Conservation (phyloP, 2,888 invertebrate species). For the Cecidostiba fungosa region DNA sequence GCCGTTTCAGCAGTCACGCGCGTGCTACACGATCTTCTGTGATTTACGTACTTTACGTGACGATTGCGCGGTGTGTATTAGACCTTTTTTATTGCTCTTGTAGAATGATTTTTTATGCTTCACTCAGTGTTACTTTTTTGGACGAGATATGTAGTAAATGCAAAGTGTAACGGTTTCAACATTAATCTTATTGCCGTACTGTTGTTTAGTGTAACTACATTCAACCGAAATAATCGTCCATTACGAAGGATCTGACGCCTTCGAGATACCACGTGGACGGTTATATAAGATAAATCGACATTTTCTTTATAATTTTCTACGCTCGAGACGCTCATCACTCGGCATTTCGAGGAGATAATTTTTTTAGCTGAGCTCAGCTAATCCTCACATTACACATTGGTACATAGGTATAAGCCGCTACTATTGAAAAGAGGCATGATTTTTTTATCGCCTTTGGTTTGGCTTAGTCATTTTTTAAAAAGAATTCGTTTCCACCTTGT, state of each 20-base stretch:
- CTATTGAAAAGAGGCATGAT: neutral
- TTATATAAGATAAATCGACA: neutral
- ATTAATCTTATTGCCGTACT: no score
- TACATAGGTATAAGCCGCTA: neutral
- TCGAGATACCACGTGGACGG: neutral
- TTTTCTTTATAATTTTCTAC: neutral
- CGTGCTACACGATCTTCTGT: neutral
- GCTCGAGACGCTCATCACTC: neutral
- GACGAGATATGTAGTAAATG: no score
- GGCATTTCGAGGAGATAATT: neutral
- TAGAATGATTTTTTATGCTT: neutral
- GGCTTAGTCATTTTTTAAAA: neutral
- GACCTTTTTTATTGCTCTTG: neutral
- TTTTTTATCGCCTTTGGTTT: neutral
- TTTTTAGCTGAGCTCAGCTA: neutral
- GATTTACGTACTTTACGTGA: slow-evolving; percentile 7
- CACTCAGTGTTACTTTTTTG: no score
- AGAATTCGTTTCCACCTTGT: neutral
- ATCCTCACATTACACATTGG: neutral
- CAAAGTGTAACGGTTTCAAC: no score
- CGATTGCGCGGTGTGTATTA: neutral
- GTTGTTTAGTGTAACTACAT: no score
- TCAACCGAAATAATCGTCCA: no score
- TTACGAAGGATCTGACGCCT: neutral
- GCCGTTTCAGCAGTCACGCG: neutral